Base-by-base conservation (phyloP, 2,888 invertebrate genomes). In the Microplitis manilae region DNA sequence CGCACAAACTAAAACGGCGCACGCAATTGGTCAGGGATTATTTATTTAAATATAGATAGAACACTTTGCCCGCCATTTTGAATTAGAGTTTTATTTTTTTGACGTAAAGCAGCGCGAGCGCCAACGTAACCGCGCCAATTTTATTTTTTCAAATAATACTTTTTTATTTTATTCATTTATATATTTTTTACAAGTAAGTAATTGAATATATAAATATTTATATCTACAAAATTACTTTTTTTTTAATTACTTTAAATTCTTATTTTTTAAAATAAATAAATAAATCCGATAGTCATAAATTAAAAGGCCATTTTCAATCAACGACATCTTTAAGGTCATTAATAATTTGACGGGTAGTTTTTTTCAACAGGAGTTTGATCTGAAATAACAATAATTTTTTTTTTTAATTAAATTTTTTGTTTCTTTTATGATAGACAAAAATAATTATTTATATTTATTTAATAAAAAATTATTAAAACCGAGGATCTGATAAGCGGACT, bases 1-100 rank as follows among this genome's bases (percentile, higher is more conserved):
- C 41, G 50, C 13, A 50, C 70, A 70, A 70, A 70, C 50, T 60
- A 70, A 17, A 70, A 59, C 70, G 50, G 70, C 70, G 70, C 70
- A 70, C 60, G 70, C 70, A 70, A 50, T 70, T 59, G 38, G 67
- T 39, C 67, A 67, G 7, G 67, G 38, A 20, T 38, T 38, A 38
- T 67, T 67, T 38, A 67, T 67, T 67, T 30, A n/a, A 20, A 67
- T 20, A 50, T 60, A 71, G 70, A 71, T 41, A 41, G 38, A 59
- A 15, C 30, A 60, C 70, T 30, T 50, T 38, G 17, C 20, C 50
- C 17, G 60, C 50, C 69, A 69, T 40, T 71, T 50, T 50, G 50
- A 13, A 13, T 13, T 50, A 13, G 50, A 50, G 50, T 13, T 50
- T 50, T 13, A 8, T 50, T 50, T 50, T 50, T 50, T 50, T 50